Percentiles rank a stretch among this genome's conserved stretches.
phyloP scores from a whole-genome alignment of 1,140 invertebrate genomes.

The Amyelois transitella region DNA sequence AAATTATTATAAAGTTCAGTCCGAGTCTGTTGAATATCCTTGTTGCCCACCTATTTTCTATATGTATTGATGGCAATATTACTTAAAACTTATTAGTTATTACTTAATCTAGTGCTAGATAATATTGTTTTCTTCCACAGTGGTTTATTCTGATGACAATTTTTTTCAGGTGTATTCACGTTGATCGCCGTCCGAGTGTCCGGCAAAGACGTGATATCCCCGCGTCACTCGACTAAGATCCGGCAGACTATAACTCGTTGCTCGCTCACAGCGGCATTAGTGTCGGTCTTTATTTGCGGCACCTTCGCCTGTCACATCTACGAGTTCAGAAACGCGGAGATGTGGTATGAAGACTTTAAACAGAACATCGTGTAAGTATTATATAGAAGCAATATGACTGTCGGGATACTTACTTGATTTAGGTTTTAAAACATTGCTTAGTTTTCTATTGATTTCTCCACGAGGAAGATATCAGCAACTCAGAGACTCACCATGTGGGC shows the following conservation, averaged over 20 bases:
- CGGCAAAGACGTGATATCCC: slow-evolving; percentile 87
- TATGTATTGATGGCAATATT: no score
- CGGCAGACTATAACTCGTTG: slow-evolving; percentile 87
- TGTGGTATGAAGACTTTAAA: slow-evolving; percentile 85
- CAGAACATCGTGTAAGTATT: slow-evolving; percentile 86
- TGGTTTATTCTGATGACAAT: no score
- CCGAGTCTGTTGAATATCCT: no score
- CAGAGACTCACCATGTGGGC: no score
- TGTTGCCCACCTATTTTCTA: no score
- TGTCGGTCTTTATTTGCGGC: slow-evolving; percentile 83
- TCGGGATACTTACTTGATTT: not conserved
- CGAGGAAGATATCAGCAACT: no score
- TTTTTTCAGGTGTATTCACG: slow-evolving; percentile 79
- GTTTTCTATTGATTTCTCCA: no score
- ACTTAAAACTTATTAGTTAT: no score
- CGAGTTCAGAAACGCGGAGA: slow-evolving; percentile 82
- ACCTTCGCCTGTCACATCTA: slow-evolving; percentile 88
- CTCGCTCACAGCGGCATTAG: slow-evolving; percentile 83
- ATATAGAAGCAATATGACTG: not conserved
- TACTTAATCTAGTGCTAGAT: no score
- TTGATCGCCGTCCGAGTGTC: slow-evolving; percentile 85
- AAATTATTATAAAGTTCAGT: no score
- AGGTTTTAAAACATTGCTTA: no score
- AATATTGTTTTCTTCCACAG: no score
- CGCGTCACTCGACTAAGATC: slow-evolving; percentile 87